phyloP scores from a whole-genome alignment of 2,888 invertebrate species.

The Microctonus brassicae region DNA sequence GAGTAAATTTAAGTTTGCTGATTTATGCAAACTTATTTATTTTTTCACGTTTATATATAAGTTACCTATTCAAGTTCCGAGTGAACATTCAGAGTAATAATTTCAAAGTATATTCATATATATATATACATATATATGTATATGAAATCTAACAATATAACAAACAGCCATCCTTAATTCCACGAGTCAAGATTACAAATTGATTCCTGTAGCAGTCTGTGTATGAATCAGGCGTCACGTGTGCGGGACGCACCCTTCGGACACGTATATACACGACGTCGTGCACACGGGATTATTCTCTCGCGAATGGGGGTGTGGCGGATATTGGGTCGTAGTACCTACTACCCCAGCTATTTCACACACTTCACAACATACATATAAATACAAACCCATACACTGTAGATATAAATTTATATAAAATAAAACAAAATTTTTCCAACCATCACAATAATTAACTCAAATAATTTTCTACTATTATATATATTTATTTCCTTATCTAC shows the following conservation, averaged over 20 bases:
- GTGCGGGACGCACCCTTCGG: conserved; percentile 68
- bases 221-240: conserved; percentile 70
- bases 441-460: too few relatives aligned
- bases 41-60: too few relatives aligned
- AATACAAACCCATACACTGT: neutral
- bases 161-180: conserved; percentile 61
- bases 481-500: too few relatives aligned
- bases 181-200: conserved; percentile 69
- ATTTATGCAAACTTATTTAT: too few relatives aligned
- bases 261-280: conserved; percentile 44
- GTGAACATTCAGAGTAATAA: neutral
- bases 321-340: conserved; percentile 24
- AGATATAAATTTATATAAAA: neutral
- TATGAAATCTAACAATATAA: neutral
- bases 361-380: too few relatives aligned
- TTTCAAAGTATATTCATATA: neutral
- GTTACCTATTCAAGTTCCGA: neutral
- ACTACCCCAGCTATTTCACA: conserved; percentile 40
- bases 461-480: too few relatives aligned
- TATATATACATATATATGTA: neutral
- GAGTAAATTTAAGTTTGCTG: too few relatives aligned
- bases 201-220: conserved; percentile 68
- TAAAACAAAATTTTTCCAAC: too few relatives aligned
- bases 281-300: conserved; percentile 42
- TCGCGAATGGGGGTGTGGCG: conserved; percentile 32